These are phyloP conservation scores for Branchinecta lindahli DNA, from an alignment of 1,140 invertebrate genomes.

Conservation along the genomic window DNA sequence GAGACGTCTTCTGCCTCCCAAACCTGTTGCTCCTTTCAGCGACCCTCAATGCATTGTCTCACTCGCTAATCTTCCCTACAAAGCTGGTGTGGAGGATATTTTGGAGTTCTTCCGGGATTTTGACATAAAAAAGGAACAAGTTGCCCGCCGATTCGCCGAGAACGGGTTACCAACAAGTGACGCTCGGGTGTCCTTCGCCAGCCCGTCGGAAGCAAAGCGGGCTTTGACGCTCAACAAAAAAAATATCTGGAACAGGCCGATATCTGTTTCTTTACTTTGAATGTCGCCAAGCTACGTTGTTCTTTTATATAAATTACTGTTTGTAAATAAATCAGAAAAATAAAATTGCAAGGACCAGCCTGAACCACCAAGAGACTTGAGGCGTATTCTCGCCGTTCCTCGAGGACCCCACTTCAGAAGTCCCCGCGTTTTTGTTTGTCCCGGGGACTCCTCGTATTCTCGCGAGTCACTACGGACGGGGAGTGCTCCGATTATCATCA, in stretches of 20 bases:
- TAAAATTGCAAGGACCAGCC: no score
- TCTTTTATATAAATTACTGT: no score
- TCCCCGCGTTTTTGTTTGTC: no score
- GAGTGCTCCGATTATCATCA: no score
- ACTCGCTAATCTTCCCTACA: slow-evolving; percentile 70
- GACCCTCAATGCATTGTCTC: slow-evolving; percentile 63
- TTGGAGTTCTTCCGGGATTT: slow-evolving; percentile 66
- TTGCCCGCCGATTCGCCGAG: slow-evolving; percentile 66
- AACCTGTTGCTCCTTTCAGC: slow-evolving; percentile 36
- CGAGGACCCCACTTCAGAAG: no score
- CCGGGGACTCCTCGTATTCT: no score
- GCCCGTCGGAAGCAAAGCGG: slow-evolving; percentile 52
- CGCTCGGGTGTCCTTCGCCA: slow-evolving; percentile 62
- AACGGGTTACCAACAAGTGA: slow-evolving; percentile 72
- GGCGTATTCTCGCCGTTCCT: no score
- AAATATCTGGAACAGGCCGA: neutral
- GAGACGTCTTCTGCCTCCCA: neutral
- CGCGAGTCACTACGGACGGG: no score
- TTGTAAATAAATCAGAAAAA: no score
- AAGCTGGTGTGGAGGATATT: slow-evolving; percentile 69
- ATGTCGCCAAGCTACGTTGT: no score
- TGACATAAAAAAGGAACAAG: slow-evolving; percentile 51
- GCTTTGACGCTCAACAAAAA: slow-evolving; percentile 35
- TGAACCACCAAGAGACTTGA: no score
- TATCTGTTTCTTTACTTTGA: neutral